Percentiles rank a stretch among this genome's conserved stretches.
These are phyloP conservation scores for Athene noctua DNA, from an alignment of 2,113 vertebrate species.

Conservation along the genomic window DNA sequence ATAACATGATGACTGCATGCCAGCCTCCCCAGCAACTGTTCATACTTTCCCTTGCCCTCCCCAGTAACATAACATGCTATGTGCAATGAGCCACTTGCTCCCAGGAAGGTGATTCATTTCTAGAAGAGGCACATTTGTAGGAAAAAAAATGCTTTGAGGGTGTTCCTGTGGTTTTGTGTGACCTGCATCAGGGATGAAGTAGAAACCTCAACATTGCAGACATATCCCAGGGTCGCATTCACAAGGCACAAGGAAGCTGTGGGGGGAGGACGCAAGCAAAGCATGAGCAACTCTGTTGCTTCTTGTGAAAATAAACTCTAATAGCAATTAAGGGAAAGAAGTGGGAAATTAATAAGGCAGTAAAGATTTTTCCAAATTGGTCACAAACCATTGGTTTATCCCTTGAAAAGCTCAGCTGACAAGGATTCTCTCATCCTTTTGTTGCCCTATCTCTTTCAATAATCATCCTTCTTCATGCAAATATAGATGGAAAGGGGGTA, in stretches of 20 bases:
- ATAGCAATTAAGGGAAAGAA: constrained; percentile 23
- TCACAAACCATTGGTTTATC: constrained; percentile 8
- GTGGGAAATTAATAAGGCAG: constrained; percentile 19
- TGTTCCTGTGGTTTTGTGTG: constrained; percentile 31
- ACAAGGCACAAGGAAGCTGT: not conserved
- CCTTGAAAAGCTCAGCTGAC: not conserved
- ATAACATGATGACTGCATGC: not conserved
- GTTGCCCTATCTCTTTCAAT: constrained; percentile 51
- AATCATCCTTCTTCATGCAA: constrained; percentile 65
- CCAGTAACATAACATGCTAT: not conserved
- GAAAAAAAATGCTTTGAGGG: not conserved
- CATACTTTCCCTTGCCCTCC: not conserved
- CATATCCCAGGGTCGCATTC: not conserved
- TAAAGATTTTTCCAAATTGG: constrained; percentile 26
- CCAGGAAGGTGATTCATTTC: constrained; percentile 17
- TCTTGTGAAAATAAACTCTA: constrained; percentile 33
- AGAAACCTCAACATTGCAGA: constrained; percentile 14
- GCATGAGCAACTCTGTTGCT: not conserved
- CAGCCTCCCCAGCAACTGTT: not conserved
- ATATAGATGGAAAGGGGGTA: constrained; percentile 50
- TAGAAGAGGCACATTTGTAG: not conserved
- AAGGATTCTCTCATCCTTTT: constrained; percentile 41
- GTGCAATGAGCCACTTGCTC: not conserved
- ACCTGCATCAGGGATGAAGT: constrained; percentile 22
- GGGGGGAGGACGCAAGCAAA: not conserved